Conservation (phyloP, 2,113 vertebrate genomes). For the Hypocryptadius cinnamomeus region DNA sequence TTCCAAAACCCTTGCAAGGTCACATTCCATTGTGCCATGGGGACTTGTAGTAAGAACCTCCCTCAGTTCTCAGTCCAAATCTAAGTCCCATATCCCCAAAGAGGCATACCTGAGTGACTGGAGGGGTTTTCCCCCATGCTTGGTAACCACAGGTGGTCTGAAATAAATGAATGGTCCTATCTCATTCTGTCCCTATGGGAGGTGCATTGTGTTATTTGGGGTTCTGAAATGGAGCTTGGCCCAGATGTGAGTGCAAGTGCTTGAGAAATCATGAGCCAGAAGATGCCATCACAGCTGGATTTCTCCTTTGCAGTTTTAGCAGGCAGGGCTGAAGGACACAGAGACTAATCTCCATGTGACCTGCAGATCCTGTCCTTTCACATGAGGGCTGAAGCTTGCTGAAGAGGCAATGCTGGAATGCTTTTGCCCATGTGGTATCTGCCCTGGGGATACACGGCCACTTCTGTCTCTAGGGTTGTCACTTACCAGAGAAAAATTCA, state of each 20-base stretch:
- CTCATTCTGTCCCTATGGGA: background rate
- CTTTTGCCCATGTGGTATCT: constrained; percentile 29
- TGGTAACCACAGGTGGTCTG: background rate
- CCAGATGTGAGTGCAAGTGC: background rate
- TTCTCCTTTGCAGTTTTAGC: constrained; percentile 30
- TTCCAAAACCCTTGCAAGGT: background rate
- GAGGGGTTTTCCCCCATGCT: background rate
- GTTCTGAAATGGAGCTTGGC: background rate
- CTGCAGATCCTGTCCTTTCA: constrained; percentile 25
- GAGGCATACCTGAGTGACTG: accelerated
- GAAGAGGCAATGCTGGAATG: constrained; percentile 29
- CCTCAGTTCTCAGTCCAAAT: background rate
- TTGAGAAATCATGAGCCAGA: background rate
- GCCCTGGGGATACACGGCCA: background rate
- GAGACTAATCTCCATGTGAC: constrained; percentile 33
- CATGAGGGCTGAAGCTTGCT: constrained; percentile 38
- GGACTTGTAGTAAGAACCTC: background rate
- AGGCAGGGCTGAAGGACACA: background rate
- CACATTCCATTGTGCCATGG: background rate
- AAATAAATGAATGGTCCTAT: background rate
- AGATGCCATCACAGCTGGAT: background rate
- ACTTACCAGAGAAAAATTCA: constrained; percentile 18
- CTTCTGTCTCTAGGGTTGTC: background rate
- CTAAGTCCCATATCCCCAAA: background rate
- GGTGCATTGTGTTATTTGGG: background rate